These are phyloP conservation scores for Pinctada fucata DNA, from an alignment of 2,888 invertebrate species.

Conservation along the genomic window DNA sequence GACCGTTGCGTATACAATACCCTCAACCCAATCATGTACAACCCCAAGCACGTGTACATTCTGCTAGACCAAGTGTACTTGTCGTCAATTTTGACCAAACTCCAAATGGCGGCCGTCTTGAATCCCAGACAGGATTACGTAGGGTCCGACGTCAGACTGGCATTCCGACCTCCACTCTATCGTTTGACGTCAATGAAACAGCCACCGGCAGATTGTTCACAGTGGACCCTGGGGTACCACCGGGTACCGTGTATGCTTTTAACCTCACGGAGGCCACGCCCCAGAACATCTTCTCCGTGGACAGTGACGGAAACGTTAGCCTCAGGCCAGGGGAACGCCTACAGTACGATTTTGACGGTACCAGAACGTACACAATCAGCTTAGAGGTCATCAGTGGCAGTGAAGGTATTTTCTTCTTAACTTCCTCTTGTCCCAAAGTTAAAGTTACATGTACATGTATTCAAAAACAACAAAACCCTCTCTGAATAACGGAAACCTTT, in stretches of 20 bases:
- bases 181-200: slow-evolving; percentile 29
- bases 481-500: no score
- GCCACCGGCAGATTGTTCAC: slow-evolving; percentile 36
- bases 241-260: slow-evolving; percentile 25
- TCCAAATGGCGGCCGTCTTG: background rate
- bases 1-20: no score
- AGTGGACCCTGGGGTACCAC: background rate
- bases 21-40: background rate
- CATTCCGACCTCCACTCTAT: background rate
- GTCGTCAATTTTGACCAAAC: background rate
- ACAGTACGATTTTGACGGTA: slow-evolving; percentile 38
- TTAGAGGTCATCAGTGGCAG: background rate
- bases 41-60: background rate
- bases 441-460: no score
- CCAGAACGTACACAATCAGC: background rate
- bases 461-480: no score
- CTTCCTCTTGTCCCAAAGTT: no score
- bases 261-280: slow-evolving; percentile 30
- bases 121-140: background rate
- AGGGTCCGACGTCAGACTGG: background rate
- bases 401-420: no score
- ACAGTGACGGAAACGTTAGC: slow-evolving; percentile 29
- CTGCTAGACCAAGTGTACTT: background rate
- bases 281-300: slow-evolving; percentile 41
- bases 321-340: slow-evolving; percentile 30